Conservation (phyloP, 2,888 invertebrate species). For the Parnassius mnemosyne region DNA sequence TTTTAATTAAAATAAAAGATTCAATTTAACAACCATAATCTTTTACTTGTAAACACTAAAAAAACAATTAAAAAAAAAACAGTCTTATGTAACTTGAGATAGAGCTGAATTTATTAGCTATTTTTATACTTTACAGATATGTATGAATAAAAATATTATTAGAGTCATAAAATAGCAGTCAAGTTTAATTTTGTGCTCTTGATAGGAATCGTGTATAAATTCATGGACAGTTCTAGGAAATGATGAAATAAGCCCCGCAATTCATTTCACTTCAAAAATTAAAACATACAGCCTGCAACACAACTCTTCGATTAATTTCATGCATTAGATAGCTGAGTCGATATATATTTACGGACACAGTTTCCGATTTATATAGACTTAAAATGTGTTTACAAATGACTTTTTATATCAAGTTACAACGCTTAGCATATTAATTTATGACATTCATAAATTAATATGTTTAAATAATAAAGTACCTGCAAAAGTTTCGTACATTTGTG, state of each 20-base stretch:
- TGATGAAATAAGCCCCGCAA: constrained; percentile 24
- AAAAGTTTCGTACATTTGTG: constrained; percentile 12
- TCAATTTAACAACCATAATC: too few species aligned
- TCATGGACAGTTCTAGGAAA: not conserved
- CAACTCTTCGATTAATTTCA: not conserved
- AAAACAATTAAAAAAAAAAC: too few species aligned
- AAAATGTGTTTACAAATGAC: constrained; percentile 13
- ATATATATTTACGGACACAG: constrained; percentile 1
- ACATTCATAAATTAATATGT: constrained; percentile 9
- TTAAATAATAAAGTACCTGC: not conserved
- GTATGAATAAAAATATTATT: not conserved
- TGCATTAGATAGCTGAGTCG: constrained; percentile 3
- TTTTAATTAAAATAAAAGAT: too few species aligned
- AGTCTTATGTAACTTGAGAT: too few species aligned
- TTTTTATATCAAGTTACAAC: constrained; percentile 5
- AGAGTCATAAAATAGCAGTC: constrained; percentile 12
- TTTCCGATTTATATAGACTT: not conserved
- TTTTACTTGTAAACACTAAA: too few species aligned
- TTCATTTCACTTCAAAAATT: constrained; percentile 2
- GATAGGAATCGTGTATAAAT: constrained; percentile 19
- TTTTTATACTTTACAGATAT: not conserved
- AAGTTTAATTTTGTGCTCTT: constrained; percentile 19
- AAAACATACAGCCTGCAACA: constrained; percentile 16
- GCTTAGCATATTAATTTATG: constrained; percentile 5
- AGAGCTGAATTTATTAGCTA: not conserved